Base-by-base conservation (phyloP, 2,113 vertebrate species). In the Erpornis zantholeuca region DNA sequence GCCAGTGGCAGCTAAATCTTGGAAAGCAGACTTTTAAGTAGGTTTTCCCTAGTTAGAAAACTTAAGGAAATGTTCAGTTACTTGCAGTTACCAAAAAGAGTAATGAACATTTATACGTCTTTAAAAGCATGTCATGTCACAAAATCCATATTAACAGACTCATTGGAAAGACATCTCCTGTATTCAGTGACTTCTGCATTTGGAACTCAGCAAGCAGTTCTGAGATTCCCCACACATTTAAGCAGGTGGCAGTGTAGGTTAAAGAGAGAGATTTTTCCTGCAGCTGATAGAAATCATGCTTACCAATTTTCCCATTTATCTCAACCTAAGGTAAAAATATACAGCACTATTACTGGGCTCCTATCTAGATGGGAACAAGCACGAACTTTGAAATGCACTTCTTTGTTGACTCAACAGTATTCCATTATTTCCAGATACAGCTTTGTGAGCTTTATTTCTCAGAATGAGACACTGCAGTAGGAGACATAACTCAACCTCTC, bases 181-280 rank as follows among this genome's bases (percentile, higher is more conserved):
- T 35, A 71, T 42, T 64, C 69, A 42, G 44, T 52, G 56, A 59
- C 65, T 95, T 89, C 81, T 90, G 63, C 53, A 35, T 33, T 47
- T 61, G 9, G 9, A 85, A 45, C 36, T 89, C 53, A 69, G 72
- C 25, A 52, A 87, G 63, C 63, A 91, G 53, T 77, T 80, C 71
- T 95, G 96, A 97, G 95, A 96, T 95, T 97, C 69, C 95, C 65
- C 75, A 86, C 38, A 60, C 78, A 96, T 94, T 91, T 82, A 97
- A 96, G 95, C 94, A 97, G 96, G 91, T 96, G 96, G 96, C 96
- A 97, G 91, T 96, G 92, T 91, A 91, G 95, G 95, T 95, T 97
- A 94, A 80, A 96, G 75, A 95, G 96, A 97, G 65, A 65, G 65
- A 53, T 89, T 89, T 83, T 92, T 94, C 82, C 75, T 64, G 54